Evolutionary conservation across 2,113 vertebrate species (phyloP).

Genomic region (Oryctolagus cuniculus): mOryCun1.1 NC_091445.1:74208501-74209000

Average conservation of each 20-base stretch:
- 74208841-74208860: slow-evolving; percentile 29
- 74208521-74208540: no score
- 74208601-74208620: background rate
- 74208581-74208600: slow-evolving; percentile 2
- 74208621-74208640: background rate
- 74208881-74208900: slow-evolving; percentile 3
- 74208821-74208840: background rate
- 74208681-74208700: slow-evolving; percentile 17
- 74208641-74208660: slow-evolving; percentile 21
- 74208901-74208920: slow-evolving; percentile 25
- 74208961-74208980: slow-evolving; percentile 23
- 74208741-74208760: slow-evolving; percentile 35
- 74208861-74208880: background rate
- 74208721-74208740: slow-evolving; percentile 12
- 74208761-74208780: slow-evolving; percentile 35
- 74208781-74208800: slow-evolving; percentile 27
- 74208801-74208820: background rate
- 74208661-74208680: slow-evolving; percentile 22
- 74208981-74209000: no score
- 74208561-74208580: no score
- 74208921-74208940: slow-evolving; percentile 47
- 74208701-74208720: background rate
- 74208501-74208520: no score
- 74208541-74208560: no score
- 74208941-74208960: slow-evolving; percentile 33